Evolutionary conservation across 1,140 invertebrate genomes (phyloP), one percentile per base, ranked within the genome.

Genomic region (Drosophila sturtevanti): DNA sequence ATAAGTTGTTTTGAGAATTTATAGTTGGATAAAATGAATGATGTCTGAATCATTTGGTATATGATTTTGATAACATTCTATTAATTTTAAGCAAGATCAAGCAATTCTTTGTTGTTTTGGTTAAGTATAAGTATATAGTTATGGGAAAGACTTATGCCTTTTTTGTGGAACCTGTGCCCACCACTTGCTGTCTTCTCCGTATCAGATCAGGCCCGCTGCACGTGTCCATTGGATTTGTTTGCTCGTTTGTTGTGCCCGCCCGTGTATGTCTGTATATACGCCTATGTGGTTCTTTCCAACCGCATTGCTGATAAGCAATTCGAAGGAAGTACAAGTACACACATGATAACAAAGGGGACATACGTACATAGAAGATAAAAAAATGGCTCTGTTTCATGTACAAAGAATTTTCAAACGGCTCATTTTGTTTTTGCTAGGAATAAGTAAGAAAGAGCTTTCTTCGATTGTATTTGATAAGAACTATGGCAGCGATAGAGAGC

Each of bases 351-450:
- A 60, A 60, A 63, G 14, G 35, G 35, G 61, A 61, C 44, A 61
- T 54, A 51, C 67, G 79, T 70, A 72, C 78, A 78, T 55, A 24
- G 31, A 63, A 81, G 81, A 86, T 86, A 86, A 86, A 79, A 85
- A 70, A 87, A 48, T 55, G 70, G 62, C 63, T 48, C 35, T 37
- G 27, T 54, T 34, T 69, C 66, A 68, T 87, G 74, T 68, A 65
- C 63, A 63, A 68, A 67, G 67, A 82, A 72, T 80, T 54, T 51
- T 63, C 31, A 63, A 55, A 74, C 41, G 71, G 41, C 41, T 48
- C 41, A 48, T 72, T 58, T 59, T 56, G 63, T 34, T 38, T 37
- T 64, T 58, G 59, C 74, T 77, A 77, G 72, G 72, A 75, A 63
- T 48, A 44, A 38, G 27, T 18, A n/a, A 48, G 24, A 71, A 61